Conservation (phyloP, 2,888 invertebrate genomes). For the Argyra leucocephala region DNA sequence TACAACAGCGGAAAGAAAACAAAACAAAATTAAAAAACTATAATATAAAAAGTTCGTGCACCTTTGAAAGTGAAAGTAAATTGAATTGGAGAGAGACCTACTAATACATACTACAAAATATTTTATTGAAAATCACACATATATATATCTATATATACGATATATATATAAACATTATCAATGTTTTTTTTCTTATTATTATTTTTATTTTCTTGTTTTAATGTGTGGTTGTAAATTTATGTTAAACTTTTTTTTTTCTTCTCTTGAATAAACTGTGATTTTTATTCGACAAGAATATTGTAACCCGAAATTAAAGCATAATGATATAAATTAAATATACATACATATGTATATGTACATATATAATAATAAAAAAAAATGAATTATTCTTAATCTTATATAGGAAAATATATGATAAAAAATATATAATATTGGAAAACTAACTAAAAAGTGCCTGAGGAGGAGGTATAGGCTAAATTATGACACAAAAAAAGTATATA, state of each 20-base stretch:
- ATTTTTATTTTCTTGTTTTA: not conserved
- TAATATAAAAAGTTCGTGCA: slow-evolving; percentile 38
- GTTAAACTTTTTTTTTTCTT: too few species aligned
- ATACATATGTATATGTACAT: too few species aligned
- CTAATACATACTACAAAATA: slow-evolving; percentile 34
- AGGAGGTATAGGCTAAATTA: too few species aligned
- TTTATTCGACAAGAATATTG: not conserved
- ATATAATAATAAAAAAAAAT: too few species aligned
- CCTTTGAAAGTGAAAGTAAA: slow-evolving; percentile 44
- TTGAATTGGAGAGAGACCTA: slow-evolving; percentile 43
- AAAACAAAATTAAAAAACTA: not conserved
- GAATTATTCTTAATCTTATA: too few species aligned
- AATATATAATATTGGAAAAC: too few species aligned
- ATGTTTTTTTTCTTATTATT: not conserved
- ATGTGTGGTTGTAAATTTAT: too few species aligned
- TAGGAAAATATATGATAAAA: too few species aligned
- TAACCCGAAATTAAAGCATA: not conserved
- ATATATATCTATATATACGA: not conserved
- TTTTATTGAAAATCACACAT: not conserved
- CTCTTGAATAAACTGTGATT: not conserved
- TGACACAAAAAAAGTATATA: too few species aligned
- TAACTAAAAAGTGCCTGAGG: too few species aligned
- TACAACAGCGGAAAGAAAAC: not conserved
- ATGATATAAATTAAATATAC: not conserved
- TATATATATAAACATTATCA: not conserved